Evolutionary conservation across 2,113 vertebrate genomes (phyloP).

Genomic region (Passer domesticus): DNA sequence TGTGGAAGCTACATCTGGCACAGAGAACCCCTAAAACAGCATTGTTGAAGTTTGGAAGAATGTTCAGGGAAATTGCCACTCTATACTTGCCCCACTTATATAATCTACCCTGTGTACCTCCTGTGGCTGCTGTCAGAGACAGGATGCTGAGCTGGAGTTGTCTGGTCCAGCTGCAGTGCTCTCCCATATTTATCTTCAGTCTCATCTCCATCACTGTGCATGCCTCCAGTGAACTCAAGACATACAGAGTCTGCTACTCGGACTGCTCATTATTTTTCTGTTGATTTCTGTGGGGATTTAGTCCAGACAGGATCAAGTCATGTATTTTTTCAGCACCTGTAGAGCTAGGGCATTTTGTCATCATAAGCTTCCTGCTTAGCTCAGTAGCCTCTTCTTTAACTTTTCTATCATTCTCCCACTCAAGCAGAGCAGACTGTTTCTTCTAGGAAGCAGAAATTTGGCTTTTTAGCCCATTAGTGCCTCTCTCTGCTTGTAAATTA

Average conservation of each 20-base stretch:
- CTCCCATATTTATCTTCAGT: background rate
- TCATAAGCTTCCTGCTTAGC: background rate
- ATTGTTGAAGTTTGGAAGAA: background rate
- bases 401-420: conserved; percentile 18
- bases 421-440: background rate
- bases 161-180: background rate
- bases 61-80: background rate
- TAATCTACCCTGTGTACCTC: background rate
- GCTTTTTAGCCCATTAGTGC: background rate
- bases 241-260: background rate
- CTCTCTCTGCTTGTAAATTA: conserved; percentile 22
- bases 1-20: background rate
- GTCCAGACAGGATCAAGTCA: background rate
- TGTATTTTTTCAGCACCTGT: background rate
- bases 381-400: background rate
- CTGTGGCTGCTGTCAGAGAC: background rate
- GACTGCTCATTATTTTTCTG: background rate
- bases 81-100: background rate
- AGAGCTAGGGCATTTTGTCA: background rate
- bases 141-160: background rate
- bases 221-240: background rate
- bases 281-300: background rate
- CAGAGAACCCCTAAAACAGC: background rate
- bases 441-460: conserved; percentile 14
- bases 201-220: background rate